Evolutionary conservation across 2,888 invertebrate species (phyloP).

Genomic region (Drosophila imparisetae): DNA sequence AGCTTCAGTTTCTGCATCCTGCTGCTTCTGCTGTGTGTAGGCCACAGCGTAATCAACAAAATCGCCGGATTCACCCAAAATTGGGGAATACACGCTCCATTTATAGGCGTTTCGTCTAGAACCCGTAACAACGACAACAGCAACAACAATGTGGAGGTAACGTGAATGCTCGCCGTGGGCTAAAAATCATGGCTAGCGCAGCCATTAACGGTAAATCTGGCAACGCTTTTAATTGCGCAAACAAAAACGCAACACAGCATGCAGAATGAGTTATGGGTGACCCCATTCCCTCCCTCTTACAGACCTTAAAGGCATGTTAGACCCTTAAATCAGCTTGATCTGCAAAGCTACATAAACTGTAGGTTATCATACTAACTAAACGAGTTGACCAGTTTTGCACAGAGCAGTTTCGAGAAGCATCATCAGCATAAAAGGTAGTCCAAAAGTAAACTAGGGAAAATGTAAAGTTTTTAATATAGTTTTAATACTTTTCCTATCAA

Average conservation of each 20-base stretch:
- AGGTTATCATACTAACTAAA: background rate
- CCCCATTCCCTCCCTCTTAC: background rate
- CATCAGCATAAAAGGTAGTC: no score
- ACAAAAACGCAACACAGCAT: constrained; percentile 62
- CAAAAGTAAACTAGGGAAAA: background rate
- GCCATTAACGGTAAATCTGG: constrained; percentile 78
- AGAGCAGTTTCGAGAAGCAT: no score
- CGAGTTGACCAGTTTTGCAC: background rate
- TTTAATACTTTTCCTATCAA: background rate
- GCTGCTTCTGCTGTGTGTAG: constrained; percentile 18
- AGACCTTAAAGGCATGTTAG: constrained; percentile 4
- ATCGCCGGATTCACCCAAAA: constrained; percentile 72
- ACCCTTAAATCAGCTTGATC: constrained; percentile 27
- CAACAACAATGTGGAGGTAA: constrained; percentile 55
- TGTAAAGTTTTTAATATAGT: background rate
- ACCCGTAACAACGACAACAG: constrained; percentile 12
- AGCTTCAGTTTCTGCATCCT: constrained; percentile 1
- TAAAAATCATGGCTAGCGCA: constrained; percentile 57
- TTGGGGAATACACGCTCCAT: constrained; percentile 54
- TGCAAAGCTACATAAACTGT: background rate
- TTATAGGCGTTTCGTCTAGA: constrained; percentile 59
- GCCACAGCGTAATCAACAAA: constrained; percentile 75
- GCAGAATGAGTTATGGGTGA: constrained; percentile 59
- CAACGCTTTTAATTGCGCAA: constrained; percentile 78
- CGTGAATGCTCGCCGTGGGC: constrained; percentile 45